Conservation (phyloP, 2,113 vertebrate genomes). For the Desmodus rotundus region DNA sequence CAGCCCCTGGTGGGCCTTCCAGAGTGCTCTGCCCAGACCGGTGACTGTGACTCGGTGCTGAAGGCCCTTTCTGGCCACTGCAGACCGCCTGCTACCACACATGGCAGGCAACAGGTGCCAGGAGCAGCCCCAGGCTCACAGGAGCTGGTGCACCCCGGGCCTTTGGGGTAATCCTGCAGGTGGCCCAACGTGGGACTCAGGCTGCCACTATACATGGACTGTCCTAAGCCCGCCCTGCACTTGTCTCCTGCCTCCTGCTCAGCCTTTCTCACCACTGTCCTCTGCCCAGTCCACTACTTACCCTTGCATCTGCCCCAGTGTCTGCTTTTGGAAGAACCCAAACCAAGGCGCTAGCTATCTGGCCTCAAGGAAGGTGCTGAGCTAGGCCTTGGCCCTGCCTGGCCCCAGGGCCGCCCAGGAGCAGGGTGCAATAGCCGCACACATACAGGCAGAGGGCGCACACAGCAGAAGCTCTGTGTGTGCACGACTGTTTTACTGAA, state of each 20-base stretch:
- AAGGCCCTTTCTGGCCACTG: neutral
- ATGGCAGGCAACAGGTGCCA: accelerated
- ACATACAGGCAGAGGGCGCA: neutral
- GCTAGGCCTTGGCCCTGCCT: neutral
- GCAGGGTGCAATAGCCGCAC: accelerated
- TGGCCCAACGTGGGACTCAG: neutral
- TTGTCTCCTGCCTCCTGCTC: accelerated
- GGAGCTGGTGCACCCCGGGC: accelerated
- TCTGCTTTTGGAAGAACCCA: neutral
- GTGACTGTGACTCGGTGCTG: accelerated
- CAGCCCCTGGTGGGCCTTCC: neutral
- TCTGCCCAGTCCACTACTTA: neutral
- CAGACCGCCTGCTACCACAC: accelerated
- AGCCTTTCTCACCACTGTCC: neutral
- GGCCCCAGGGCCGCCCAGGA: neutral
- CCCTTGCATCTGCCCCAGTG: neutral
- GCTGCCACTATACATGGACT: accelerated
- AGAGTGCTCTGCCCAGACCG: accelerated
- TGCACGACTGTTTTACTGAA: neutral
- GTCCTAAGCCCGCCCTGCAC: accelerated
- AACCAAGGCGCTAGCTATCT: neutral
- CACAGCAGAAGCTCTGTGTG: accelerated
- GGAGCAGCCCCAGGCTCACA: accelerated
- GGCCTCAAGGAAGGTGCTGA: neutral
- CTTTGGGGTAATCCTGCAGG: neutral